Conservation (phyloP, 2,113 vertebrate genomes). For the Pluvialis apricaria region DNA sequence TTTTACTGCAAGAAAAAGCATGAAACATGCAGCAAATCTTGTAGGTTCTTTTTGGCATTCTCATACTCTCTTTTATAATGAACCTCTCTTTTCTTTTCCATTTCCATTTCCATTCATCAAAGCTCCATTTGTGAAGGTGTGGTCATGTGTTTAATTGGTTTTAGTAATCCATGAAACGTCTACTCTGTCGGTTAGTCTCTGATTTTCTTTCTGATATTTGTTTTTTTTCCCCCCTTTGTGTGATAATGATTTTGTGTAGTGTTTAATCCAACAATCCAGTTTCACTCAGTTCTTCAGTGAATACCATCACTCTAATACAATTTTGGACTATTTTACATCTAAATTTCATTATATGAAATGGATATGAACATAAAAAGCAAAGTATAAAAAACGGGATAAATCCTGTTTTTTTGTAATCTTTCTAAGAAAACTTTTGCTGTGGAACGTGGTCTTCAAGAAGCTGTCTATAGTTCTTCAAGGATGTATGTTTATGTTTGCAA, state of each 20-base stretch:
- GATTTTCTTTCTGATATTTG: neutral
- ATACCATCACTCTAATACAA: neutral
- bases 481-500: neutral
- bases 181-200: neutral
- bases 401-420: neutral
- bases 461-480: neutral
- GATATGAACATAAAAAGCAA: neutral
- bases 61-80: neutral
- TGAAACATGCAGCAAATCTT: neutral
- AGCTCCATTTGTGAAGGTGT: neutral
- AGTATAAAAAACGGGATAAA: neutral
- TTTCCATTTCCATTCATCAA: neutral
- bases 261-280: neutral
- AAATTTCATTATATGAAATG: neutral
- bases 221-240: rapidly evolving
- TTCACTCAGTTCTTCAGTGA: neutral
- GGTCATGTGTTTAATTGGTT: neutral
- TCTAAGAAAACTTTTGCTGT: neutral
- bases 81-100: neutral
- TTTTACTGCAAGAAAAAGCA: neutral
- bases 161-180: neutral
- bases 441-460: neutral
- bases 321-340: neutral
- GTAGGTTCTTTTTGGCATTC: neutral
- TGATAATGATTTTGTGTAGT: neutral